Percentiles rank a stretch among this genome's conserved stretches.
Conservation (phyloP, 2,113 vertebrate genomes). For the Meleagris gallopavo region DNA sequence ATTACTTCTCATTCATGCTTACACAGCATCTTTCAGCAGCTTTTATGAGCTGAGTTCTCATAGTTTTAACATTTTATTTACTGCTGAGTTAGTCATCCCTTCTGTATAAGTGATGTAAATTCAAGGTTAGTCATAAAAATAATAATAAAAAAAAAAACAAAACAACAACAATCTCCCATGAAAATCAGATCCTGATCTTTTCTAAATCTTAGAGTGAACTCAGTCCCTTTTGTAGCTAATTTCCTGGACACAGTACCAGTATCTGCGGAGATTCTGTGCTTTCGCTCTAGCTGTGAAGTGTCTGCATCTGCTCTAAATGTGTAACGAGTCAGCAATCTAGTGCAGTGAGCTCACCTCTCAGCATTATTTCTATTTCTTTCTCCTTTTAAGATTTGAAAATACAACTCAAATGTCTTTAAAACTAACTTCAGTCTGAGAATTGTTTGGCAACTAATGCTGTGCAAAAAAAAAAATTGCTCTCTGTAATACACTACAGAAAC, state of each 20-base stretch:
- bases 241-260: neutral
- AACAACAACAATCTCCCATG: neutral
- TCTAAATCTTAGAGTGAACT: neutral
- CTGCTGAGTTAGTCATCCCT: neutral
- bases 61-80: neutral
- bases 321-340: neutral
- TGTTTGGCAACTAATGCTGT: neutral
- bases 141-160: neutral
- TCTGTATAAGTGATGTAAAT: neutral
- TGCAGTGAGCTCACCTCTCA: neutral
- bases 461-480: neutral
- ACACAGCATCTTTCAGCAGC: neutral
- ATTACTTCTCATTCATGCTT: neutral
- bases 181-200: slow-evolving; percentile 16
- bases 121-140: neutral
- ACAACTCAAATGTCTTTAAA: neutral
- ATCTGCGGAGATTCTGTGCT: neutral
- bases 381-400: neutral
- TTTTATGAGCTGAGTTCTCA: neutral
- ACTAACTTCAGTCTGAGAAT: neutral
- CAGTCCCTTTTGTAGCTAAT: neutral
- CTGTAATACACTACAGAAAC: neutral
- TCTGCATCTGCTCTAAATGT: neutral
- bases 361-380: neutral
- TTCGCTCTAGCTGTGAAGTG: neutral